Base-by-base conservation (phyloP, 1,140 invertebrate genomes). In the Drosophila jambulina region DNA sequence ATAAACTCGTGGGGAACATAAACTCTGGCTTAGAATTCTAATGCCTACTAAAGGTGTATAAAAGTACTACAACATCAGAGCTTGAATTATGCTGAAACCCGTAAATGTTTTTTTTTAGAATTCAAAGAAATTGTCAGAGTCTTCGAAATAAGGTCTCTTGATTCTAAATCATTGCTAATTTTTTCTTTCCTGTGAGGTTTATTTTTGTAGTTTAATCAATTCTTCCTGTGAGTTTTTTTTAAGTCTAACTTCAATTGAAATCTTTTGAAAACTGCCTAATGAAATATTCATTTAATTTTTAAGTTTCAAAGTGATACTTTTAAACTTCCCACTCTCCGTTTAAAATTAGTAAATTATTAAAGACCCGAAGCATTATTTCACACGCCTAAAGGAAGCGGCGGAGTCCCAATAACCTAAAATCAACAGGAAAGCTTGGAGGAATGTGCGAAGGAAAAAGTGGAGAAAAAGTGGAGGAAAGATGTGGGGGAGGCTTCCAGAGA, bases 381-480 rank as follows among this genome's bases (percentile, higher is more conserved):
- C 51, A 32, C 34, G 38, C 19, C 17, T 43, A 6, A 54, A 25
- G 34, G 36, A 36, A 69, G 45, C 42, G 13, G 27, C 0, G 40
- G 27, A 40, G 38, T 54, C 45, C 53, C 53, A 42, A 78, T 57
- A 43, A 77, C 75, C 23, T 32, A 46, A 56, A 68, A 60, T 77
- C 42, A 69, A 78, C 36, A 42, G 74, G 49, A 42, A 15, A 51
- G 48, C 53, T 54, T 54, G 15, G 4, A 36, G 19, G 49, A 53
- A 53, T 19, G 29, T 19, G 45, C 34, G 34, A 13, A 42, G 32
- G 36, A 32, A 51, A 12, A 27, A 12, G 48, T 51, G 48, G 10
- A 51, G 48, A 13, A 27, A 3, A 29, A 21, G 65, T 51, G 23
- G 29, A 42, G 38, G 38, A 51, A n/a, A 49, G 53, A 54, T 27